A percentile compares a stretch with the other conserved stretches of the same genome.
phyloP scores from a whole-genome alignment of 2,113 vertebrate species.

The Myodes glareolus region DNA sequence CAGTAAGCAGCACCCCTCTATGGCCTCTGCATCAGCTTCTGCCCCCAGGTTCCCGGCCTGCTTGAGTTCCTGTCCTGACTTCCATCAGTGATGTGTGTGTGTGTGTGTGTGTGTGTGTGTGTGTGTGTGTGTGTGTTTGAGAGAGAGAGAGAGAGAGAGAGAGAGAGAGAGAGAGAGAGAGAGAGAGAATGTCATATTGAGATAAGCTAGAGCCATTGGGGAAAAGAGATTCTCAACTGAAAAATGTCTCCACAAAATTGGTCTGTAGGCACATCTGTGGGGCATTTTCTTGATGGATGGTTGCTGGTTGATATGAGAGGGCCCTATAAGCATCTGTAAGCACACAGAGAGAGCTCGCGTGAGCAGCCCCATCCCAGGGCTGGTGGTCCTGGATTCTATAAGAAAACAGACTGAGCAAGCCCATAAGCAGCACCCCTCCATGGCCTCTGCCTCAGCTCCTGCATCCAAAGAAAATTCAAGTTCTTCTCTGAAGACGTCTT shows the following conservation, averaged over 20 bases:
- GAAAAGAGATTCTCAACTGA: not conserved
- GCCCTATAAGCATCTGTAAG: not conserved
- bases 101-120: too few relatives aligned
- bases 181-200: too few relatives aligned
- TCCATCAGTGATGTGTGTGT: not conserved
- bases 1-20: not conserved
- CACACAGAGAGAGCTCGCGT: not conserved
- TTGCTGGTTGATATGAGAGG: not conserved
- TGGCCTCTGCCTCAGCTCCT: not conserved
- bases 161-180: too few relatives aligned
- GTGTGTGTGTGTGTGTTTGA: too few relatives aligned
- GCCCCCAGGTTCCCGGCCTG: not conserved
- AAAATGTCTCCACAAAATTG: not conserved
- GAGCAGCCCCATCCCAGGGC: not conserved
- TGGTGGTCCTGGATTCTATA: not conserved
- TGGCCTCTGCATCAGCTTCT: not conserved
- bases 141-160: too few relatives aligned
- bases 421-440: not conserved
- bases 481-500: not conserved
- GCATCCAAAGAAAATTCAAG: not conserved
- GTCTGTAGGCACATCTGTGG: not conserved
- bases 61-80: not conserved
- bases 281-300: not conserved
- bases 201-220: not conserved
- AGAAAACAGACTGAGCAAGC: not conserved